Conservation (phyloP, 2,797 vertebrate genomes). For the Pipistrellus pipistrellus region DNA sequence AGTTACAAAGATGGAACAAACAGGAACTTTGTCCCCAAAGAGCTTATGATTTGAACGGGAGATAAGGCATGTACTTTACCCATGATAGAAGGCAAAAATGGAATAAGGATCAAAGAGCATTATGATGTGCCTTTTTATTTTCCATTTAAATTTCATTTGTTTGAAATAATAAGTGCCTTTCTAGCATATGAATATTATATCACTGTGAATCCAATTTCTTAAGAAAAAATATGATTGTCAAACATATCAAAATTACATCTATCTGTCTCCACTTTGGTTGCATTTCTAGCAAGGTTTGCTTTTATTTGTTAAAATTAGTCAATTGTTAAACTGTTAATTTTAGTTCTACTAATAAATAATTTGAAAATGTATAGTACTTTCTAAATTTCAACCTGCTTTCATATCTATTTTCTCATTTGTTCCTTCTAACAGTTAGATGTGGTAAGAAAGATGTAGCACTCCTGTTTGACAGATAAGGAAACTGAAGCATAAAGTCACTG, state of each 20-base stretch:
- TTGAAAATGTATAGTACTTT: background rate
- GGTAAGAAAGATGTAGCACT: background rate
- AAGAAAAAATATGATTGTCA: too few species aligned
- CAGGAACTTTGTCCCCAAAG: slow-evolving; percentile 12
- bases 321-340: background rate
- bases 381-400: background rate
- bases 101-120: background rate
- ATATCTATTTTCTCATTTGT: slow-evolving; percentile 15
- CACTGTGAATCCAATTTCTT: background rate
- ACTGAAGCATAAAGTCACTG: background rate
- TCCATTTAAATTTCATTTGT: slow-evolving; percentile 26
- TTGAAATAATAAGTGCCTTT: slow-evolving; percentile 38
- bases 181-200: background rate
- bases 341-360: slow-evolving; percentile 13
- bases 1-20: slow-evolving; percentile 16
- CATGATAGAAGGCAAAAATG: background rate
- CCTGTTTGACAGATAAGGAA: slow-evolving; percentile 4
- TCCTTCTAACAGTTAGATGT: background rate
- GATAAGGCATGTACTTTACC: background rate
- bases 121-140: background rate
- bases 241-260: background rate
- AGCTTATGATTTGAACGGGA: slow-evolving; percentile 32
- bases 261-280: background rate
- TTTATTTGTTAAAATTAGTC: slow-evolving; percentile 55
- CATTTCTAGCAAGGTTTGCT: background rate